These are phyloP conservation scores for Pachyrhynchus sulphureomaculatus DNA, from an alignment of 1,140 invertebrate genomes.

Conservation along the genomic window DNA sequence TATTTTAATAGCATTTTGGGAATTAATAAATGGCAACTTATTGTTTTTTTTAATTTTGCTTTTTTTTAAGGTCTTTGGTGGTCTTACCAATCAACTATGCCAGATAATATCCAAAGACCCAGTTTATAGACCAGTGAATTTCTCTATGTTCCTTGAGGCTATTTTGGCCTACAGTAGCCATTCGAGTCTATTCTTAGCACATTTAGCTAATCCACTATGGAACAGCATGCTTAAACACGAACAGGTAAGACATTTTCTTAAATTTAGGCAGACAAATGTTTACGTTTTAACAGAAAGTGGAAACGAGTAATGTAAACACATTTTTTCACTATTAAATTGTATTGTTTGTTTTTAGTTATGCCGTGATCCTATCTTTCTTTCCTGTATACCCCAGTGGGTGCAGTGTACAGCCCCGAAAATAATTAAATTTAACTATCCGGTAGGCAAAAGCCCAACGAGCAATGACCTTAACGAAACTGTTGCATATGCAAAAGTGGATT, in stretches of 20 bases:
- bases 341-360: slow-evolving; percentile 45
- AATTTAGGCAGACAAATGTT: too few relatives aligned
- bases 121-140: slow-evolving; percentile 65
- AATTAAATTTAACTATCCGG: slow-evolving; percentile 66
- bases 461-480: slow-evolving; percentile 59
- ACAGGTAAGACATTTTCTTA: slow-evolving; percentile 54
- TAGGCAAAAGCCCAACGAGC: slow-evolving; percentile 46
- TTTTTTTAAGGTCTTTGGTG: slow-evolving; percentile 65
- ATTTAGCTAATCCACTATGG: slow-evolving; percentile 78
- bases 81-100: slow-evolving; percentile 78
- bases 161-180: slow-evolving; percentile 78
- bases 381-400: slow-evolving; percentile 73
- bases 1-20: too few relatives aligned
- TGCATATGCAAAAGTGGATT: slow-evolving; percentile 78
- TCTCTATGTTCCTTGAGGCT: slow-evolving; percentile 78
- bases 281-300: too few relatives aligned
- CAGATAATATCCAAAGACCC: slow-evolving; percentile 76
- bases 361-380: slow-evolving; percentile 66
- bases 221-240: slow-evolving; percentile 80
- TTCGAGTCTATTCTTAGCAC: slow-evolving; percentile 75
- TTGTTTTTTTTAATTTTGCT: background rate
- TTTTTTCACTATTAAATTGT: background rate
- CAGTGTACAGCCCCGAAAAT: slow-evolving; percentile 72
- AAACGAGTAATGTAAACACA: too few relatives aligned
- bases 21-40: too few relatives aligned